phyloP scores from a whole-genome alignment of 2,888 invertebrate species.

The Patella caerulea region DNA sequence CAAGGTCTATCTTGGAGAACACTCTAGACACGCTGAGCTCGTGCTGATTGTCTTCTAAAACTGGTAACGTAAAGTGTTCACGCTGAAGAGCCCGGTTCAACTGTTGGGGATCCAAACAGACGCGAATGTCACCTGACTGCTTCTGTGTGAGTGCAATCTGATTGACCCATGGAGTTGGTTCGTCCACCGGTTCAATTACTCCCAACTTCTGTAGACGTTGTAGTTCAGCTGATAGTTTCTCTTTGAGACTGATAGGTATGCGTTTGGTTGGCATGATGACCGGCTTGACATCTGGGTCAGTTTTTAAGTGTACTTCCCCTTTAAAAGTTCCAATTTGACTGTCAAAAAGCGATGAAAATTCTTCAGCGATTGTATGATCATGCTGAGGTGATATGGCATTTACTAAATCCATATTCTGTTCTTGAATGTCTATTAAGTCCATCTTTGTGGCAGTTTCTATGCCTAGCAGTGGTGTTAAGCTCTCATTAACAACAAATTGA shows the following conservation, averaged over 20 bases:
- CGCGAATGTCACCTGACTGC: constrained; percentile 27
- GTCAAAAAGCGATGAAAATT: constrained; percentile 28
- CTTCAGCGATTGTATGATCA: background rate
- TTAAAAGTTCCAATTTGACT: constrained; percentile 31
- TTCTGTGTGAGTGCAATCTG: constrained; percentile 30
- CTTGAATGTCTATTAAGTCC: constrained; percentile 29
- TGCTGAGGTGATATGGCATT: background rate
- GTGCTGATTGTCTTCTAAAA: constrained; percentile 38
- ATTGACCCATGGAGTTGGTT: constrained; percentile 39
- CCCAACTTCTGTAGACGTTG: constrained; percentile 17
- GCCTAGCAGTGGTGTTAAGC: constrained; percentile 23
- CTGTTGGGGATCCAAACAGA: constrained; percentile 21
- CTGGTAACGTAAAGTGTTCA: constrained; percentile 34
- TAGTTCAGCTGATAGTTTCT: constrained; percentile 33
- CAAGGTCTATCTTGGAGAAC: constrained; percentile 37
- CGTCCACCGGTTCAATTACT: constrained; percentile 27
- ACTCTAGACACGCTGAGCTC: constrained; percentile 31
- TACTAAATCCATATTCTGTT: constrained; percentile 16
- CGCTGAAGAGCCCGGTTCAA: constrained; percentile 30
- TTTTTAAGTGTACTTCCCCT: constrained; percentile 31
- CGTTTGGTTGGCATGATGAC: constrained; percentile 30
- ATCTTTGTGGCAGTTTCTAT: constrained; percentile 24
- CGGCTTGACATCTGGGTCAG: constrained; percentile 26
- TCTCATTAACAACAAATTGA: constrained; percentile 15
- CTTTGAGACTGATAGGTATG: constrained; percentile 27